Conservation (phyloP, 2,113 vertebrate genomes). For the Neofelis nebulosa region DNA sequence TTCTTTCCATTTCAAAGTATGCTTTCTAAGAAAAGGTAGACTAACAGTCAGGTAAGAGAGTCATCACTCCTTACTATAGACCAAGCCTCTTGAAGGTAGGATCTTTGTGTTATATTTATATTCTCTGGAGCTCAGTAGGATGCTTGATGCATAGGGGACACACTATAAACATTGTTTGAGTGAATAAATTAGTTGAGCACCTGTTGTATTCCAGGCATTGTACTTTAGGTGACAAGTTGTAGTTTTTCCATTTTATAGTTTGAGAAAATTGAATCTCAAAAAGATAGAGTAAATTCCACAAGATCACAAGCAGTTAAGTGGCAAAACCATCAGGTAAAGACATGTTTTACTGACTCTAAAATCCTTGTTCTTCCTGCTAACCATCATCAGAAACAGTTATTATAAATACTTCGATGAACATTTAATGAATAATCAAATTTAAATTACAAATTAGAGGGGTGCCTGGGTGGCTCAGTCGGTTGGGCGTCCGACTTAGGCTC, state of each 20-base stretch:
- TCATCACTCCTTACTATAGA: neutral
- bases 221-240: neutral
- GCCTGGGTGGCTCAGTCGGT: no score
- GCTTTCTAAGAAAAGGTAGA: slow-evolving; percentile 38
- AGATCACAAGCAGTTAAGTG: neutral
- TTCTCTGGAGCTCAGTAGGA: neutral
- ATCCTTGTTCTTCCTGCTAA: neutral
- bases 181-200: neutral
- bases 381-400: neutral
- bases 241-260: neutral
- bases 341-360: slow-evolving; percentile 9
- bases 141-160: neutral
- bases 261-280: slow-evolving; percentile 24
- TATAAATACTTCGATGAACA: neutral
- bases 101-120: neutral
- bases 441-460: slow-evolving; percentile 27
- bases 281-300: neutral
- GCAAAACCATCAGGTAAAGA: slow-evolving; percentile 2
- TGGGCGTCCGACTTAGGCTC: no score
- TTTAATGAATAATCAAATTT: neutral
- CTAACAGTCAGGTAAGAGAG: neutral
- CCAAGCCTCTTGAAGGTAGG: neutral
- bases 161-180: neutral
- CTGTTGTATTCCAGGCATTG: neutral
- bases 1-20: slow-evolving; percentile 1